Conservation (phyloP, 2,888 invertebrate genomes). For the Nemotelus nigrinus region DNA sequence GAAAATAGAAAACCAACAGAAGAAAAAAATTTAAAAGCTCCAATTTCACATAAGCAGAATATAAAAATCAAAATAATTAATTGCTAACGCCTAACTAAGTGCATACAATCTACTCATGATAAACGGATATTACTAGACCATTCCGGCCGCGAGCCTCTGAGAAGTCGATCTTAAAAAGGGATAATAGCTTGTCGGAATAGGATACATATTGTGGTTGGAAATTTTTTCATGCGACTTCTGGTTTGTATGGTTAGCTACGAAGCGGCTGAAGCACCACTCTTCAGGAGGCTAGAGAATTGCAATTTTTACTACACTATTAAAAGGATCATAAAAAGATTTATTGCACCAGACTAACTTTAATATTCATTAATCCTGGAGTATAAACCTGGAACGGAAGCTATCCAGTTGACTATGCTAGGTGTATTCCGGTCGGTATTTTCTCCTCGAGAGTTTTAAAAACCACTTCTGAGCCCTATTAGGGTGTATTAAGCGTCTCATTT, state of each 20-base stretch:
- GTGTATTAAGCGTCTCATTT: conserved; percentile 44
- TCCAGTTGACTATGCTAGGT: no score
- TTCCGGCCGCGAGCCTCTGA: no score
- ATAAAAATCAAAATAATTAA: conserved; percentile 54
- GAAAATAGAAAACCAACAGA: conserved; percentile 65
- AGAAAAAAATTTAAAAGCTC: conserved; percentile 50
- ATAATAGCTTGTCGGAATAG: no score
- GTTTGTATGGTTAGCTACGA: no score
- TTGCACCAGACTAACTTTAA: conserved; percentile 55
- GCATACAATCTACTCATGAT: conserved; percentile 1
- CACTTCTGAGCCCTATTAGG: conserved; percentile 48
- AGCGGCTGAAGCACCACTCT: background rate
- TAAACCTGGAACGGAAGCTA: no score
- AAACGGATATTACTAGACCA: background rate
- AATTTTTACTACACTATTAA: conserved; percentile 59
- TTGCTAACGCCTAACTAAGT: background rate
- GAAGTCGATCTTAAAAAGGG: no score
- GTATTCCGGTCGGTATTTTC: background rate
- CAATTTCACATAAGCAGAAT: conserved; percentile 43
- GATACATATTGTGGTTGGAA: no score
- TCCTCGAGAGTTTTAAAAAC: conserved; percentile 48
- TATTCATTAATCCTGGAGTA: conserved; percentile 49
- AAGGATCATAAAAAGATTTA: conserved; percentile 63
- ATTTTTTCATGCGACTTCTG: no score
- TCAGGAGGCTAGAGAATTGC: conserved; percentile 37